A percentile compares a stretch with the other conserved stretches of the same genome.
Evolutionary conservation across 2,113 vertebrate species (phyloP).

Genomic region (Zeus faber): DNA sequence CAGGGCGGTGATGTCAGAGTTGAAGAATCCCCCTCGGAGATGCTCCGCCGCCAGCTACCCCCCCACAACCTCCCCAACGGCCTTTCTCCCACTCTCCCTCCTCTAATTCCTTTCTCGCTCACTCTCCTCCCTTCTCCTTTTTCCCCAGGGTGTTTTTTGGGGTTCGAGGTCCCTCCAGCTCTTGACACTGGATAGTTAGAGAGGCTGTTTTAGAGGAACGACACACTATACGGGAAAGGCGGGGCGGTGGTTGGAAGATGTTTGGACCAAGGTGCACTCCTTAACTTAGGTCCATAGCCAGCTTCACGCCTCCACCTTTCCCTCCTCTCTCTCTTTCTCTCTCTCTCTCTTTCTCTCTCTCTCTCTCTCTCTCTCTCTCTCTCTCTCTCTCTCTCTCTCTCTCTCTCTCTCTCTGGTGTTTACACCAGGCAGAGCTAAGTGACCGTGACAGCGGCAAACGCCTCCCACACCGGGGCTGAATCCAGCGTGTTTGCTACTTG

Average conservation of each 20-base stretch:
- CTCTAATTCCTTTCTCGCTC: background rate
- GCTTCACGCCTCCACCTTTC: too few species aligned
- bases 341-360: background rate
- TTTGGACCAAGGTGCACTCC: too few species aligned
- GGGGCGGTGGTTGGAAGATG: too few species aligned
- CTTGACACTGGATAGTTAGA: slow-evolving; percentile 43
- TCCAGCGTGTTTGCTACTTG: background rate
- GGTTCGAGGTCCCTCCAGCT: slow-evolving; percentile 41
- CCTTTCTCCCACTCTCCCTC: background rate
- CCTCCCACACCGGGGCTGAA: background rate
- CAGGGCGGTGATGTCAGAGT: slow-evolving; percentile 59
- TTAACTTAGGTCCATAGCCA: too few species aligned
- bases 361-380: background rate
- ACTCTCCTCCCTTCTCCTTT: background rate
- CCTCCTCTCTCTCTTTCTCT: background rate
- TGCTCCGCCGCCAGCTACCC: slow-evolving; percentile 19
- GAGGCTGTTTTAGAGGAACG: too few species aligned
- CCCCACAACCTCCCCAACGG: background rate
- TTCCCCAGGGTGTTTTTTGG: slow-evolving; percentile 26
- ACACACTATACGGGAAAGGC: too few species aligned
- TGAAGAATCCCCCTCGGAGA: slow-evolving; percentile 52
- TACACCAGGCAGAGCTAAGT: too few species aligned
- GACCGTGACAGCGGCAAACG: background rate
- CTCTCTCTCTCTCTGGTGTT: background rate
- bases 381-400: background rate